Evolutionary conservation across 2,797 vertebrate genomes (phyloP).

Genomic region (Arnoldichthys spilopterus): DNA sequence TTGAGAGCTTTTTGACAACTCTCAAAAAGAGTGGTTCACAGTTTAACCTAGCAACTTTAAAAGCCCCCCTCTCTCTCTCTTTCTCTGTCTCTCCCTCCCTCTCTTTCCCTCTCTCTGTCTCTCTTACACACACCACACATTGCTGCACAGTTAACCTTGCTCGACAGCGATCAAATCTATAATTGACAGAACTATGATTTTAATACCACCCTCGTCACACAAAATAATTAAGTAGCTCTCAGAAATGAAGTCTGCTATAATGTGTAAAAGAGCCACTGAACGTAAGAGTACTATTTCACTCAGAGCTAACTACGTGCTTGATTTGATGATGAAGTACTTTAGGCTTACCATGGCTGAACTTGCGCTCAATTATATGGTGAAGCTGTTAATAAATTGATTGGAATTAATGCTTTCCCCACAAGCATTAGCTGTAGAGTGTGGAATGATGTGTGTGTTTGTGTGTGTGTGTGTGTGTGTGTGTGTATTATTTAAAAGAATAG

Average conservation of each 20-base stretch:
- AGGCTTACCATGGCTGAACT: constrained; percentile 74
- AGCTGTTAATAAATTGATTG: constrained; percentile 75
- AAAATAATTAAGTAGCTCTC: constrained; percentile 66
- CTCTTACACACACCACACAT: constrained; percentile 50
- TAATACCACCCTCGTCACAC: constrained; percentile 57
- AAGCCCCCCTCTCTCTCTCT: constrained; percentile 35
- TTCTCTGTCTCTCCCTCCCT: constrained; percentile 37
- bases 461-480: constrained; percentile 26
- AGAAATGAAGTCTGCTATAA: constrained; percentile 78
- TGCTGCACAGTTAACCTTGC: constrained; percentile 59
- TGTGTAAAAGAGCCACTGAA: constrained; percentile 68
- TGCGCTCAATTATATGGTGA: constrained; percentile 69
- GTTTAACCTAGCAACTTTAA: constrained; percentile 56
- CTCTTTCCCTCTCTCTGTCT: background rate
- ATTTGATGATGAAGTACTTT: constrained; percentile 79
- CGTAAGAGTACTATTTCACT: constrained; percentile 58
- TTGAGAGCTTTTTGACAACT: constrained; percentile 62
- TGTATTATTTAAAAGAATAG: no score
- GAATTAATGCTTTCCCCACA: constrained; percentile 78
- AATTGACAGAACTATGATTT: constrained; percentile 71
- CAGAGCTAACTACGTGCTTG: constrained; percentile 72
- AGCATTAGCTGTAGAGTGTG: constrained; percentile 70
- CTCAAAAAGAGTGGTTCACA: constrained; percentile 46
- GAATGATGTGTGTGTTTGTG: constrained; percentile 56
- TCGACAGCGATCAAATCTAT: constrained; percentile 55